Conservation (phyloP, 1,140 invertebrate species). For the Macrobrachium nipponense region DNA sequence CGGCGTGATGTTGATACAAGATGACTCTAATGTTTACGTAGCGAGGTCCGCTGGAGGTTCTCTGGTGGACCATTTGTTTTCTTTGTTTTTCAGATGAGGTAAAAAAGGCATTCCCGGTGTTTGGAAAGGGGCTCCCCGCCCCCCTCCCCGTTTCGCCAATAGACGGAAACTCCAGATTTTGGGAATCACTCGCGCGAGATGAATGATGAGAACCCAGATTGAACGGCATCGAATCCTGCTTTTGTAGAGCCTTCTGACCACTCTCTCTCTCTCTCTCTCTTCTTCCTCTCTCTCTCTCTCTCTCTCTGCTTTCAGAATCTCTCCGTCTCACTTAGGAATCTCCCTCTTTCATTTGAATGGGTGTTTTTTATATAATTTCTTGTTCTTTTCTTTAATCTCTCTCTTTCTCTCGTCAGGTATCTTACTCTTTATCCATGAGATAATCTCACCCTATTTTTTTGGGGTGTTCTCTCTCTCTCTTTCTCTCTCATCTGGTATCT, state of each 20-base stretch:
- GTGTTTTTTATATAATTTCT: neutral
- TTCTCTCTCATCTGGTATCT: slow-evolving; percentile 47
- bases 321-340: neutral
- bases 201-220: neutral
- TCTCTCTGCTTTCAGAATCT: neutral
- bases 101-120: no score
- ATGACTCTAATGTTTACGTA: no score
- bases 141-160: neutral
- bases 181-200: neutral
- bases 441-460: neutral
- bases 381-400: neutral
- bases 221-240: no score
- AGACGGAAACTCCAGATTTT: neutral
- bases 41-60: no score
- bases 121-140: no score
- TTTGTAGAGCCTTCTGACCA: neutral
- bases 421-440: neutral
- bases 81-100: neutral
- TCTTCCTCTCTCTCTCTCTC: neutral
- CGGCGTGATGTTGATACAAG: no score
- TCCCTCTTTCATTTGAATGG: neutral
- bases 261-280: slow-evolving; percentile 5
- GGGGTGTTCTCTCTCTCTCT: slow-evolving; percentile 20
- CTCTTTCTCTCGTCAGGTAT: neutral
- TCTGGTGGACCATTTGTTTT: neutral